Percentiles rank a stretch among this genome's conserved stretches.
Conservation (phyloP, 2,113 vertebrate species). For the Poeciliopsis occidentalis region DNA sequence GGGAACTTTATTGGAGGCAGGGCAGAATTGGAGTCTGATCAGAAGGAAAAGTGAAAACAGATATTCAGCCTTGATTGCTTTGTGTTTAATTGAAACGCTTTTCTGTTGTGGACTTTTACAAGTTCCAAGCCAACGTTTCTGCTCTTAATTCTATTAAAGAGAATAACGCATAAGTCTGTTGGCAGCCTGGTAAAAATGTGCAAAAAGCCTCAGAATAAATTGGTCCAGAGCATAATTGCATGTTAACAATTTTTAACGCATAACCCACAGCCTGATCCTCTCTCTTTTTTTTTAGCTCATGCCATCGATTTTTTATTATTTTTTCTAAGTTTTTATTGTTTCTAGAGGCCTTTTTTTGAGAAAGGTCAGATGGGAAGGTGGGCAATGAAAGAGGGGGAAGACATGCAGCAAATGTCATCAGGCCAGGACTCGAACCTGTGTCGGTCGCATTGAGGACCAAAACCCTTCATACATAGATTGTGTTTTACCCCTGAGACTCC, state of each 20-base stretch:
- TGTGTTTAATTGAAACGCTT: neutral
- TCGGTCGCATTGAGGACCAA: too few relatives aligned
- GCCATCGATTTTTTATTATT: neutral
- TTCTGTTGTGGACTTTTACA: neutral
- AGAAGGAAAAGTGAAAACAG: slow-evolving; percentile 48
- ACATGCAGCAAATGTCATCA: too few relatives aligned
- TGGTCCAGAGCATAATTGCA: too few relatives aligned
- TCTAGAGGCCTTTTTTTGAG: too few relatives aligned
- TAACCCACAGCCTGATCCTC: neutral
- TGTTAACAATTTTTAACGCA: neutral
- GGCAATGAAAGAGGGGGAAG: too few relatives aligned
- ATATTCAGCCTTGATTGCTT: slow-evolving; percentile 4
- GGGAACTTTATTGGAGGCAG: slow-evolving; percentile 46
- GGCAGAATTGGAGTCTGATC: slow-evolving; percentile 26
- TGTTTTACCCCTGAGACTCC: too few relatives aligned
- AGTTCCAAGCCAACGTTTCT: neutral
- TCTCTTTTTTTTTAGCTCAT: neutral
- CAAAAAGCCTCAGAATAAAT: too few relatives aligned
- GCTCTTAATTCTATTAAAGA: neutral
- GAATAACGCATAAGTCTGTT: neutral
- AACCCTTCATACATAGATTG: too few relatives aligned
- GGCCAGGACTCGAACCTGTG: too few relatives aligned
- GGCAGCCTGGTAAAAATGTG: neutral
- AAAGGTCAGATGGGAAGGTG: too few relatives aligned
- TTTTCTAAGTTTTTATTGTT: too few relatives aligned